phyloP scores from a whole-genome alignment of 2,888 invertebrate species.

The Idaea aversata region DNA sequence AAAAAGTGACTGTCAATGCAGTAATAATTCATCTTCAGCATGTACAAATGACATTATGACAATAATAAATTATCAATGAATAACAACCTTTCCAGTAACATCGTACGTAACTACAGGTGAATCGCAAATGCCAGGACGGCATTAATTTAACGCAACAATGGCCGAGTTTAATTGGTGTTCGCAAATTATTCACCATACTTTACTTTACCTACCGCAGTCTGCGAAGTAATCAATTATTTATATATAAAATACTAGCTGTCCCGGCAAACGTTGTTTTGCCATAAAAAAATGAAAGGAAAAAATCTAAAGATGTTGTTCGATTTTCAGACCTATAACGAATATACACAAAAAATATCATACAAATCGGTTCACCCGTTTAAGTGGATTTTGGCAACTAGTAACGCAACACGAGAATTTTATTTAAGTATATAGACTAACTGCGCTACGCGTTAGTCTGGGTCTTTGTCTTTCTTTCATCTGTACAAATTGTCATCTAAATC shows the following conservation, averaged over 20 bases:
- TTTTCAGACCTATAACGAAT: too few species aligned
- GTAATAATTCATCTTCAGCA: background rate
- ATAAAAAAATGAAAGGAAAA: too few species aligned
- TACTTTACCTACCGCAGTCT: background rate
- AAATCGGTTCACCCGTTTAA: too few species aligned
- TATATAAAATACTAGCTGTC: background rate
- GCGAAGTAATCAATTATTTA: background rate
- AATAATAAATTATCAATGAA: background rate
- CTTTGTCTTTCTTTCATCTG: too few species aligned
- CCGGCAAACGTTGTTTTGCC: too few species aligned
- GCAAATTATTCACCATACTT: slow-evolving; percentile 19
- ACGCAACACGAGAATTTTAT: too few species aligned
- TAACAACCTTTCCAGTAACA: background rate
- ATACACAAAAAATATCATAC: too few species aligned
- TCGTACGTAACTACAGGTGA: slow-evolving; percentile 1
- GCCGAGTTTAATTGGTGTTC: slow-evolving; percentile 14
- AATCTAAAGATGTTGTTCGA: too few species aligned
- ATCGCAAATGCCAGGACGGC: slow-evolving; percentile 9
- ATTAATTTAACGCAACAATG: slow-evolving; percentile 23
- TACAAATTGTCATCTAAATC: too few species aligned
- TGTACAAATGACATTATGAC: slow-evolving; percentile 1
- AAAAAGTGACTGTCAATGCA: background rate
- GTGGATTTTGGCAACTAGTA: too few species aligned
- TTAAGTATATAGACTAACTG: too few species aligned
- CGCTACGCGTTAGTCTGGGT: background rate